phyloP scores from a whole-genome alignment of 2,888 invertebrate species.

The Hartigia nigra region DNA sequence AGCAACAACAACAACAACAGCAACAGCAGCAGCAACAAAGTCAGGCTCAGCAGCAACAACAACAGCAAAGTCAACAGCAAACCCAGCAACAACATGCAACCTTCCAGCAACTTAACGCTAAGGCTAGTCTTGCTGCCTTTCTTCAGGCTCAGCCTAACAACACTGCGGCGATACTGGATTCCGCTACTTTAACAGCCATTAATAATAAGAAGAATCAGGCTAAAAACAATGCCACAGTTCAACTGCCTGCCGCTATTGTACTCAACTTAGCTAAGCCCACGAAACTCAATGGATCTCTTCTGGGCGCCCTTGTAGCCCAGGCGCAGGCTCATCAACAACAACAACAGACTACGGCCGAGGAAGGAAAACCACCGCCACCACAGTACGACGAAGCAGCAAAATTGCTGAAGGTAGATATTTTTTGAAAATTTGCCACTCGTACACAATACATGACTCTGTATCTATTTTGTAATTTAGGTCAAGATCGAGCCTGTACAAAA shows the following conservation, averaged over 20 bases:
- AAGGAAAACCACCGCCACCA: slow-evolving; percentile 72
- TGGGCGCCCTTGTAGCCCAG: slow-evolving; percentile 60
- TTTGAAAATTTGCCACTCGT: background rate
- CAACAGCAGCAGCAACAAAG: slow-evolving; percentile 68
- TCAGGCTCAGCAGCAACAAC: slow-evolving; percentile 67
- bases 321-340: slow-evolving; percentile 58
- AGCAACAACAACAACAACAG: slow-evolving; percentile 70
- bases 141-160: slow-evolving; percentile 64
- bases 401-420: slow-evolving; percentile 66
- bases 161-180: slow-evolving; percentile 54
- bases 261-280: slow-evolving; percentile 59
- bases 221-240: slow-evolving; percentile 59
- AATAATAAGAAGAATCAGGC: slow-evolving; percentile 63
- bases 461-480: slow-evolving; percentile 42
- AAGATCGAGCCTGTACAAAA: slow-evolving; percentile 64
- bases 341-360: slow-evolving; percentile 53
- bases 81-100: slow-evolving; percentile 57
- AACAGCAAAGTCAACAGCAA: slow-evolving; percentile 46
- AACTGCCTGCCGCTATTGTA: slow-evolving; percentile 61
- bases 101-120: slow-evolving; percentile 64
- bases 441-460: background rate
- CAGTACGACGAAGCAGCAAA: slow-evolving; percentile 80
- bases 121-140: slow-evolving; percentile 67
- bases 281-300: slow-evolving; percentile 59
- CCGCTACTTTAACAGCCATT: slow-evolving; percentile 60